Base-by-base conservation (phyloP, 1,140 invertebrate genomes). In the Cataglyphis hispanica region DNA sequence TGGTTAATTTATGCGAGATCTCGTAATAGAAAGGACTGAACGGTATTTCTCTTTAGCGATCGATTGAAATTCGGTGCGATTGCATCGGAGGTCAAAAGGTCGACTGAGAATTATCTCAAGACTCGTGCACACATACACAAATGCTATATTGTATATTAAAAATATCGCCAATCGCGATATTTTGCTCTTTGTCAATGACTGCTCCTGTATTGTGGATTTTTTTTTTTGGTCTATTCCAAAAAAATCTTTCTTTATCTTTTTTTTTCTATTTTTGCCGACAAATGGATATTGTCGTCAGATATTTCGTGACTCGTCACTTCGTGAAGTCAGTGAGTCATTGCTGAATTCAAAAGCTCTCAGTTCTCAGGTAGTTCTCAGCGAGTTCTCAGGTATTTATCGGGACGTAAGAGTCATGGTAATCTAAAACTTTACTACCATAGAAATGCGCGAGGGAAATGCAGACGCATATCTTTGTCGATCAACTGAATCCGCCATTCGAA, bases 11-110 rank as follows among this genome's bases (percentile, higher is more conserved):
- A 60, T 70, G 16, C 22, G 34, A 22, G 25, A 56, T 70, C 46
- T 56, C 34, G 31, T 80, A 58, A 80, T 70, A 60, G 64, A 56
- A 70, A 16, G 50, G 16, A 58, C 22, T 37, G 46, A 56, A 69
- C 56, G n/a, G n/a, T 50, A 70, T 69, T 53, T 60, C 53, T 3
- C 13, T 31, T 70, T 70, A 11, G n/a, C 13, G 53, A 72, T 61
- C 67, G 67, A 74, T 43, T 40, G 66, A 43, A 56, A 81, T 81
- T 81, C 34, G 64, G 22, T 43, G 34, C 25, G 67, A 83, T 60
- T 13, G n/a, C 19, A n/a, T 31, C 7, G 46, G 27, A 72, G 78
- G 78, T 83, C 67, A 74, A 83, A 83, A 83, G 78, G 67, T 83
- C 78, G 63, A 16, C 63, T 10, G 25, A 25, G 53, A 61, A 83